Evolutionary conservation across 2,113 vertebrate species (phyloP).

Genomic region (Gymnorhina tibicen): DNA sequence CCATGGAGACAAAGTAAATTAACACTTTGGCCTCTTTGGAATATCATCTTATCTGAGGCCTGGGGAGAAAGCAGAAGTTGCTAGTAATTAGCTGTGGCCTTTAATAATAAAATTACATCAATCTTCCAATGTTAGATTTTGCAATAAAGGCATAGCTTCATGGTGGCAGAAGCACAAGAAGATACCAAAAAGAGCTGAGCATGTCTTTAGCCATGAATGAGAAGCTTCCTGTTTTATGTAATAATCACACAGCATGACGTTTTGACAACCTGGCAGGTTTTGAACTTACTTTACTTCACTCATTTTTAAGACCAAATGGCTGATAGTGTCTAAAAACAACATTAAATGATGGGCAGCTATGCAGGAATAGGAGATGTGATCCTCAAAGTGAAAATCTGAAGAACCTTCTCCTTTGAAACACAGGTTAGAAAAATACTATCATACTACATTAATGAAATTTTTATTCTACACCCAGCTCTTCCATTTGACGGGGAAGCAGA

Average conservation of each 20-base stretch:
- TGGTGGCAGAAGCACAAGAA: neutral
- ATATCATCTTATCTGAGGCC: neutral
- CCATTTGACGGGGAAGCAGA: neutral
- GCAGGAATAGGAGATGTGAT: neutral
- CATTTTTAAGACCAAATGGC: neutral
- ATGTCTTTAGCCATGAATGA: neutral
- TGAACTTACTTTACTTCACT: neutral
- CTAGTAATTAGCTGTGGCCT: neutral
- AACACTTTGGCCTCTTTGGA: neutral
- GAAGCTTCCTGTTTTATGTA: neutral
- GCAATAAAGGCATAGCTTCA: neutral
- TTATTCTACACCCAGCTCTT: neutral
- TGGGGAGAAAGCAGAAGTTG: neutral
- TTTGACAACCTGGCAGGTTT: neutral
- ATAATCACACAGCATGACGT: neutral
- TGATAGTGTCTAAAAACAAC: neutral
- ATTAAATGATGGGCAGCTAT: neutral
- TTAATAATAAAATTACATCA: neutral
- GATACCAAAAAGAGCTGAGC: neutral
- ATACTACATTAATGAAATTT: neutral
- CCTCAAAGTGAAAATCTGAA: neutral
- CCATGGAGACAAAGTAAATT: neutral
- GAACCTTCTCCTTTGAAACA: neutral
- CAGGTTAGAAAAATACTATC: neutral
- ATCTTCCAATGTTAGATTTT: neutral